Conservation (phyloP, 2,888 invertebrate species). For the Dicranocentrus wangi region DNA sequence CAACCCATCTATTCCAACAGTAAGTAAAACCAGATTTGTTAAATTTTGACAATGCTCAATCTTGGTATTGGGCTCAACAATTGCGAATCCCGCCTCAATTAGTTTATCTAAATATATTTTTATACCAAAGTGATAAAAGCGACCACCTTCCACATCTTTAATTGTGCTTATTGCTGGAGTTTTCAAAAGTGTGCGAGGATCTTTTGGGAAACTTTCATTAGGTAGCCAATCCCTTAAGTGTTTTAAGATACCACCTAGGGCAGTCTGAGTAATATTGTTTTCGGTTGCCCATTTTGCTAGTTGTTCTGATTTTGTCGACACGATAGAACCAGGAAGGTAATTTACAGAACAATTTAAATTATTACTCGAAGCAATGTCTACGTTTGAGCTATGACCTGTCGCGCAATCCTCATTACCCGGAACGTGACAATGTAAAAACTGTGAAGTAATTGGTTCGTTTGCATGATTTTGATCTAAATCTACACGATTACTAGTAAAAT, state of each 20-base stretch:
- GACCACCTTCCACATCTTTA: neutral
- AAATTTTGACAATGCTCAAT: no score
- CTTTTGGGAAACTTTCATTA: neutral
- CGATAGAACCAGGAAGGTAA: neutral
- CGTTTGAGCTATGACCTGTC: no score
- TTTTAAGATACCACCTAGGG: neutral
- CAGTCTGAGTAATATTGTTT: neutral
- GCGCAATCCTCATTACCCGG: no score
- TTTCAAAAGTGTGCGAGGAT: neutral
- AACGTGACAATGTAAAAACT: no score
- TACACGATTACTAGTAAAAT: no score
- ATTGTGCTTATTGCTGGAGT: neutral
- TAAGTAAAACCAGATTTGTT: no score
- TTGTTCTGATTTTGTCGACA: neutral
- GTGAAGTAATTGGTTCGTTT: no score
- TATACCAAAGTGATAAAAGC: neutral
- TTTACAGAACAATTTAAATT: no score
- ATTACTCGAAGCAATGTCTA: no score
- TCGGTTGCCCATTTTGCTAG: neutral
- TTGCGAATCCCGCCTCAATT: neutral
- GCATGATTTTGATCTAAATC: no score
- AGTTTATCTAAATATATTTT: neutral
- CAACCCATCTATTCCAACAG: no score
- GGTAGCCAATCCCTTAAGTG: neutral
- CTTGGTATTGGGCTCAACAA: no score